Base-by-base conservation (phyloP, 2,888 invertebrate genomes). In the Folsomia candida region DNA sequence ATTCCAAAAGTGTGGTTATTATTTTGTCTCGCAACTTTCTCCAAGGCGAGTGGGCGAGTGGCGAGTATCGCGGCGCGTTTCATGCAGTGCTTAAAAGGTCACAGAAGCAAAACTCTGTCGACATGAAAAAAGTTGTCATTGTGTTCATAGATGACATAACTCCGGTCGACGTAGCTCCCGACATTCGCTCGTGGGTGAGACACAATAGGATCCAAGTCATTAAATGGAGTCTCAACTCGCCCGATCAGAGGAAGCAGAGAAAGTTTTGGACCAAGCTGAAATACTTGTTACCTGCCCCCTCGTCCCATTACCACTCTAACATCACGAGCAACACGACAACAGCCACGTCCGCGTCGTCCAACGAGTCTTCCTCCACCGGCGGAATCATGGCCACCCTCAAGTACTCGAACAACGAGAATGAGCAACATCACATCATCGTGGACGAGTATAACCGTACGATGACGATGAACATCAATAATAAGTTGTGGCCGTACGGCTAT, bases 121-220 rank as follows among this genome's bases (percentile, higher is more conserved):
- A 88, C 88, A 54, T 82, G 18, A 88, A 88, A 82, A 81, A 87
- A 25, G 82, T 86, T 11, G 84, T 88, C 27, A 84, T 89, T 72
- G 82, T 90, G 0, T 82, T 86, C 76, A 82, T 84, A 70, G 85
- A 84, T 69, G 90, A 90, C 78, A 88, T 91, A 51, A 90, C 90
- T 78, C 88, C 89, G 51, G 84, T 89, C 54, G 88, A 89, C 79
- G 88, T 91, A 81, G 91, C 91, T 81, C 88, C 90, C 58, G 92
- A 92, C 81, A 84, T 93, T 68, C 89, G 75, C 1, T 71, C 76
- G 1, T 73, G 76, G 73, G 68, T 76, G 22, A 51, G 73, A n/a
- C 70, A 74, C 24, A 75, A 71, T 62, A 71, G 71, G 57, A 72
- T 72, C 91, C 93, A 81, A 87, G 87, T 69, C 86, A 87, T 82